Base-by-base conservation (phyloP, 1,140 invertebrate species). In the Rhyacophila brunnea region DNA sequence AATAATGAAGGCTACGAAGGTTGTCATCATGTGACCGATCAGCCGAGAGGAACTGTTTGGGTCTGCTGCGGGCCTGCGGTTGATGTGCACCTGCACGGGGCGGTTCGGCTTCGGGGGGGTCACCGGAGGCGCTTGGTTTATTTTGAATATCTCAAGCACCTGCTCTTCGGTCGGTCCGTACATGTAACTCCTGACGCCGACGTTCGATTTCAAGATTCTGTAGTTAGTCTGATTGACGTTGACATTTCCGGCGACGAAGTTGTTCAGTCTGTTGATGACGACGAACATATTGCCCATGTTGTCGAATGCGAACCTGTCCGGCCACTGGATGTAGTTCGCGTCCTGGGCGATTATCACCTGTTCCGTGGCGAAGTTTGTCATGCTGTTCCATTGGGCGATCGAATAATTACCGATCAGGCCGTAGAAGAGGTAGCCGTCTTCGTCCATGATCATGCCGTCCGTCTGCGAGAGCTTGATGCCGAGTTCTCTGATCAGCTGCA, bases 361-460 rank as follows among this genome's bases (percentile, higher is more conserved):
- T 1, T 83, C 61, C 66, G 67, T 34, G 69, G 76, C 15, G 80
- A 84, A 79, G 64, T 73, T 68, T 13, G 66, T 60, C 14, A 68
- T 70, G 19, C 70, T 70, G 66, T 89, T 84, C 86, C 86, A 89
- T 69, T 80, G 81, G 1, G 81, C 81, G 18, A 89, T 81, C 1
- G 84, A 83, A 54, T 87, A 81, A 58, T 83, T 81, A 11, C 81
- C 82, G 9, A 89, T 66, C 3, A 87, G 71, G 4, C 86, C 86
- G 64, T 80, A 87, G 68, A 85, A 89, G 4, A 90, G 73, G 17
- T 82, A 69, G 3, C 86, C 85, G 6, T 71, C 75, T 1, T 83
- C 78, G 52, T 88, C 87, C 81, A 88, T 87, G 35, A 81, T 80
- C 84, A 89, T 85, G 7, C 86, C 86, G 55, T 86, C 85, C 0